phyloP scores from a whole-genome alignment of 2,888 invertebrate species.

The Drosophila differens region DNA sequence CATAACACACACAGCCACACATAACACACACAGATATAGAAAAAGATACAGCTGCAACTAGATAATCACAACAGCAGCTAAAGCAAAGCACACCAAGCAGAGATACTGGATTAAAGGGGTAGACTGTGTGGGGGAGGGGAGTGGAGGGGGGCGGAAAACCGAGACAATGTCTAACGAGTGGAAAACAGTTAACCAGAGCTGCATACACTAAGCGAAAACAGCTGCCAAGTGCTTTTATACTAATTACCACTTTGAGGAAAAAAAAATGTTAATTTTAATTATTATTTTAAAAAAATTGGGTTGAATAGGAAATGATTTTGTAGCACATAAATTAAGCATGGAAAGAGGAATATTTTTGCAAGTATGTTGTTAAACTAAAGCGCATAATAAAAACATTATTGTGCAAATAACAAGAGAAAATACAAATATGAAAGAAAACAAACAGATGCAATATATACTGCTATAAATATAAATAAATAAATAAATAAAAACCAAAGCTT shows the following conservation, averaged over 20 bases:
- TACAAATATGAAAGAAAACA: neutral
- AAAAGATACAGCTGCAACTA: conserved; percentile 40
- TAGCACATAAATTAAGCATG: neutral
- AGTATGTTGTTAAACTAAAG: neutral
- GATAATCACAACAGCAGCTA: conserved; percentile 57
- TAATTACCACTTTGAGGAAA: neutral
- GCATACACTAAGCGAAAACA: conserved; percentile 44
- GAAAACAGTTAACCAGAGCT: conserved; percentile 69
- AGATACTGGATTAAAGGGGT: neutral
- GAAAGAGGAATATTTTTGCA: neutral
- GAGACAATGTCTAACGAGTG: conserved; percentile 59
- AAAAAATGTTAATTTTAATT: neutral
- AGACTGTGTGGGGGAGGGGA: neutral
- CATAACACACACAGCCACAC: conserved; percentile 53
- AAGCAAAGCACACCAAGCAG: conserved; percentile 20
- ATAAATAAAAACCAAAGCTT: neutral
- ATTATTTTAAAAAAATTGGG: neutral
- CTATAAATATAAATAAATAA: neutral
- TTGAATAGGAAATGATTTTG: neutral
- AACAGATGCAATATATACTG: neutral
- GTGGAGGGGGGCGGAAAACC: conserved; percentile 19
- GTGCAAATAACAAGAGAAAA: neutral
- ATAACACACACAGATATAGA: conserved; percentile 49
- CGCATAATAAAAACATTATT: neutral
- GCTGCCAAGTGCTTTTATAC: conserved; percentile 8